Evolutionary conservation across 92 coral and sea anemone species (phyloP), one percentile per base, ranked within the genome.

Genomic region (Muricea muricata): DNA sequence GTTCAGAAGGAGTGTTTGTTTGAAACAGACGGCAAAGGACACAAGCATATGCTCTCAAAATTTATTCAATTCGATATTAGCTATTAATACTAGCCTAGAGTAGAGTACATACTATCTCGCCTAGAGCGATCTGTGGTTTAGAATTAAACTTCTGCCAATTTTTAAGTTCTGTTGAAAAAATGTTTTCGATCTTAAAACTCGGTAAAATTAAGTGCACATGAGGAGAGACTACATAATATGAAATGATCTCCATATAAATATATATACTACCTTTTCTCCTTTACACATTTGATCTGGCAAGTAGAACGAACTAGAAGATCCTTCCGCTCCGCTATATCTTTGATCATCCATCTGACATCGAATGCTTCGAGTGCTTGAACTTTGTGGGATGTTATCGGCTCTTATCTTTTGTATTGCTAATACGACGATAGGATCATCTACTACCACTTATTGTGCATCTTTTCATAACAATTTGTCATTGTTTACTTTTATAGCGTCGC

Each of bases 401-500:
- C 37, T 63, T 26, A 63, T 63, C 33, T 23, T 2, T 54, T 23
- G 20, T 23, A 15, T 23, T 26, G 39, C 30, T 30, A 10, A 28
- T 29, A 30, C 0, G 37, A 63, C 70, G 20, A 57, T 57, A 57
- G 65, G 25, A 10, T n/a, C 65, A 21, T 24, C 30, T 6, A 63
- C 70, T 26, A 28, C 70, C 8, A 29, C 37, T 28, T 63, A 28
- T 15, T 26, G 35, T 26, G 70, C 70, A 26, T 63, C 39, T 70
- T 1, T 70, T 37, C 76, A 42, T 70, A 11, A 0, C 46, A 73
- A 73, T 20, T 72, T 21, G 15, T 41, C 12, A 17, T 20, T 73
- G 79, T 73, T 73, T 73, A 73, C 79, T 26, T 41, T 39, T 39
- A 17, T 47, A 73, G 24, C 57, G 79, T 73, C 79, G 54, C 56